phyloP scores from a whole-genome alignment of 2,888 invertebrate genomes.

The Orchesella flavescens region DNA sequence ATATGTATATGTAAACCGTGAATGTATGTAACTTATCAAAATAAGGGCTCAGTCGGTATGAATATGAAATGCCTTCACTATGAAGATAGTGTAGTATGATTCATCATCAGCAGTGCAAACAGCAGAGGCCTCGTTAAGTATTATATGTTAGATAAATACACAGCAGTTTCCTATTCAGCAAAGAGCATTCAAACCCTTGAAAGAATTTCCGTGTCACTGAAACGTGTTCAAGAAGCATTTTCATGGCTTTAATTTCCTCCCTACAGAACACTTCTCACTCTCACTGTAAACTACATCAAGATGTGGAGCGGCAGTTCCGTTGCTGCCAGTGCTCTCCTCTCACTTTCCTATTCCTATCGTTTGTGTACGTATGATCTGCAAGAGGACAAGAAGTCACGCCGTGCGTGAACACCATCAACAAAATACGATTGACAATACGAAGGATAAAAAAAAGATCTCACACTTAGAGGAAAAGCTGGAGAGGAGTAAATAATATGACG shows the following conservation, averaged over 20 bases:
- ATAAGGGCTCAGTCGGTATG: no score
- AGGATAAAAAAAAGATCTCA: slow-evolving; percentile 51
- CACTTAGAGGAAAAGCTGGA: slow-evolving; percentile 48
- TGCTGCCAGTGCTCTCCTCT: background rate
- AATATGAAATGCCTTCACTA: no score
- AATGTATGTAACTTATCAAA: no score
- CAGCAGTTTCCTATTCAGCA: background rate
- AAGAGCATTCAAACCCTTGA: slow-evolving; percentile 41
- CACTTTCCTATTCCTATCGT: background rate
- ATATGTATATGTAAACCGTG: no score
- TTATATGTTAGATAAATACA: no score
- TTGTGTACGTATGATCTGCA: background rate
- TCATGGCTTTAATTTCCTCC: slow-evolving; percentile 68
- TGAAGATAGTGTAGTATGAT: no score
- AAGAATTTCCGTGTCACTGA: slow-evolving; percentile 59
- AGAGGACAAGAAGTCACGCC: slow-evolving; percentile 54
- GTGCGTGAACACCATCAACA: slow-evolving; percentile 53
- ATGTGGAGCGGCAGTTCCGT: slow-evolving; percentile 8
- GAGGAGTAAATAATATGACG: slow-evolving; percentile 58
- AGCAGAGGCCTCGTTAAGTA: no score
- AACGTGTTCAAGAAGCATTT: slow-evolving; percentile 68
- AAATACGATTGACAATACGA: slow-evolving; percentile 54
- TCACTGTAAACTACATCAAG: slow-evolving; percentile 36
- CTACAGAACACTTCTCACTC: slow-evolving; percentile 21
- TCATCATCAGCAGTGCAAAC: no score